A percentile compares a stretch with the other conserved stretches of the same genome.
Conservation (phyloP, 2,888 invertebrate genomes). For the Halocaridina rubra region DNA sequence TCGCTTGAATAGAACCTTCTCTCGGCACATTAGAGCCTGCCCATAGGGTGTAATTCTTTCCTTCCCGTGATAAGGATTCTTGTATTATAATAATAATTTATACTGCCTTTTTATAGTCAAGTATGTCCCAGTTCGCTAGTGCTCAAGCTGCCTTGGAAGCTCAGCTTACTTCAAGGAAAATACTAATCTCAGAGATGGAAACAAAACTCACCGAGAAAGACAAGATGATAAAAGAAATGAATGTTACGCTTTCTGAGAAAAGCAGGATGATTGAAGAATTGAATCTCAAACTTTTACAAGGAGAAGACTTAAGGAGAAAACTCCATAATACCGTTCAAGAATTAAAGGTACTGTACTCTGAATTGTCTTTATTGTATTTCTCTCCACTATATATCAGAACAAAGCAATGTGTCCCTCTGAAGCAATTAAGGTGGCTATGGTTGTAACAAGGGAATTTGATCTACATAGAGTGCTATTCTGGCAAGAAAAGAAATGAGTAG, state of each 20-base stretch:
- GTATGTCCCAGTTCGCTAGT: slow-evolving; percentile 52
- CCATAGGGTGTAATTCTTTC: too few relatives aligned
- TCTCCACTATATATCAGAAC: background rate
- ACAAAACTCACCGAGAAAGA: slow-evolving; percentile 35
- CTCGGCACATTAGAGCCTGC: too few relatives aligned
- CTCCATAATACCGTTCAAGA: slow-evolving; percentile 65
- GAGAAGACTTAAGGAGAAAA: slow-evolving; percentile 63
- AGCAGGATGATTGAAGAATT: slow-evolving; percentile 32
- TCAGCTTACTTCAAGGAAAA: slow-evolving; percentile 40
- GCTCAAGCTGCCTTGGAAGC: slow-evolving; percentile 53
- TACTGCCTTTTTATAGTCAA: slow-evolving; percentile 52
- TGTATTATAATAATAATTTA: too few relatives aligned
- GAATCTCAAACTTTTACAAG: slow-evolving; percentile 56
- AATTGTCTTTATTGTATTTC: background rate
- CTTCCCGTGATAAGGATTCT: too few relatives aligned
- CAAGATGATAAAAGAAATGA: slow-evolving; percentile 23
- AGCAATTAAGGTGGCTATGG: background rate
- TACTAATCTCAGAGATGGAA: slow-evolving; percentile 46
- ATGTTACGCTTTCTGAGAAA: slow-evolving; percentile 6
- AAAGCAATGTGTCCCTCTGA: background rate
- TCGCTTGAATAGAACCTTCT: too few relatives aligned
- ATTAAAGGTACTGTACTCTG: slow-evolving; percentile 64
- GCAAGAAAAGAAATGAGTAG: too few relatives aligned
- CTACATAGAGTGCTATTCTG: too few relatives aligned
- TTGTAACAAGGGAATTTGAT: background rate